Evolutionary conservation across 2,888 invertebrate species (phyloP), one percentile per base, ranked within the genome.

Genomic region (Drymonia ruficornis): DNA sequence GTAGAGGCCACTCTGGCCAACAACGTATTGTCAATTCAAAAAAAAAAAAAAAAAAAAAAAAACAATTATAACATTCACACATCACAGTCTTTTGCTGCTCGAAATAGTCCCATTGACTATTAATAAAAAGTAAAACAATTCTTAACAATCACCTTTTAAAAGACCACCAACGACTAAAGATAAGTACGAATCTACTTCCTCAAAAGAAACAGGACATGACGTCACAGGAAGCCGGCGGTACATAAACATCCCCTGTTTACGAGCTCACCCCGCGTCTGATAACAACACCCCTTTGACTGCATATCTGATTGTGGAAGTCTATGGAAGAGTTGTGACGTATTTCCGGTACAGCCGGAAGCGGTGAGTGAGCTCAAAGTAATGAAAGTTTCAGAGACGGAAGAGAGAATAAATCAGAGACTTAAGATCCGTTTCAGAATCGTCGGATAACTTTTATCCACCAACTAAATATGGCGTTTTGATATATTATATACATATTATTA

Each of bases 211-310:
- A 36, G 46, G 43, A 43, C 13, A 46, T 60, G 63, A 62, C 61
- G 55, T 60, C 56, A 59, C 61, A 60, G 72, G 70, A 72, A 65
- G 67, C 61, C 43, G 46, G 47, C 42, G 59, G 53, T 56, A 56
- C 52, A 67, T 63, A 72, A 72, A 72, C 66, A 70, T 67, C 62
- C 65, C 59, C 56, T 65, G 63, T 65, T 65, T 65, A 65, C 66
- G 65, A 62, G 59, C 59, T 59, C 65, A 54, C 70, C 58, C 67
- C 59, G 57, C 54, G 59, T 55, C 55, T 63, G 70, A 70, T 70
- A 70, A 70, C 51, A 12, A 18, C 47, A 47, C 47, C 47, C 47
- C 47, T 34, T 47, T 47, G 34, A 54, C 59, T 44, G 53, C 58
- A 62, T 64, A 34, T 47, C 47, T 67, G 62, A 65, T 53, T 67